Evolutionary conservation across 2,888 invertebrate species (phyloP), one percentile per base, ranked within the genome.

Genomic region (Amiota communis): DNA sequence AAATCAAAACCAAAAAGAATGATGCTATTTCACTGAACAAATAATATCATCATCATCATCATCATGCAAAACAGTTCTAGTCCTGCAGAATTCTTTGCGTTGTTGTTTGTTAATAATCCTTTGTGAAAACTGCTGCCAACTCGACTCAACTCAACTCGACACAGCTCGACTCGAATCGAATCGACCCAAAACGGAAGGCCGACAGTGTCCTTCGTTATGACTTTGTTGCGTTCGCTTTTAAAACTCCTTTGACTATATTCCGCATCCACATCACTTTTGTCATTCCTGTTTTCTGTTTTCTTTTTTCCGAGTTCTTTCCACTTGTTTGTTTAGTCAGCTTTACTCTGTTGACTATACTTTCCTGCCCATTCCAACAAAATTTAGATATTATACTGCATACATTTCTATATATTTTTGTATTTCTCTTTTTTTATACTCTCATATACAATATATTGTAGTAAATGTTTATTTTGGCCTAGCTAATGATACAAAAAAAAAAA

Each of bases 401-500:
- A n/a, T n/a, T n/a, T 23, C 1, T 23, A 23, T 36, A 36, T 36
- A 36, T 36, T 36, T 36, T 36, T 36, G 36, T 36, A 36, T 36
- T 36, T 6, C 36, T 36, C 3, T 36, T 36, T 57, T 69, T 63
- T 12, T n/a, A 20, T 51, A n/a, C n/a, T n/a, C n/a, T n/a, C n/a
- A n/a, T n/a, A n/a, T n/a, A n/a, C 71, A 51, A 68, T 71, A 51
- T 75, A 74, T 74, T 75, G 69, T 79, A 74, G 81, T 81, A 82
- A 81, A 80, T 77, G 17, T 20, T 20, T 69, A 20, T 69, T 47
- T 48, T 69, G 23, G 68, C 12, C 72, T 74, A 77, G 73, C 74
- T 82, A 84, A 82, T 82, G 84, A 82, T 82, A 80, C 84, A 82
- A 82, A 81, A 71, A 76, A 72, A 75, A n/a, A n/a, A n/a, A n/a